Conservation (phyloP, 2,888 invertebrate species). For the Eudasyphora cyanicolor region DNA sequence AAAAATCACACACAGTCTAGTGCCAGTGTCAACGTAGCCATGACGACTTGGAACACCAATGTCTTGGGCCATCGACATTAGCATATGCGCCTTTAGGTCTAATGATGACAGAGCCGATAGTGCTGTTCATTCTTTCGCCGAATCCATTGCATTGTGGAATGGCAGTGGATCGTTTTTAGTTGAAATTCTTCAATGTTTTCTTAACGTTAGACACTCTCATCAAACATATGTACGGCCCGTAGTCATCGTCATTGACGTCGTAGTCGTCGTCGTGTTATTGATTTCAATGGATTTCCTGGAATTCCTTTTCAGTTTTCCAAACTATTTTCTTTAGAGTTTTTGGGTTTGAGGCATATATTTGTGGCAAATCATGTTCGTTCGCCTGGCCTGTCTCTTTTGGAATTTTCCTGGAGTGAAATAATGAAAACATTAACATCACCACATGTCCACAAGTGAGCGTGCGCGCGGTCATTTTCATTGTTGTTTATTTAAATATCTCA, state of each 20-base stretch:
- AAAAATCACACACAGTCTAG: neutral
- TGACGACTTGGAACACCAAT: slow-evolving; percentile 17
- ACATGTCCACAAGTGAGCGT: neutral
- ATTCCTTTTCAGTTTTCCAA: slow-evolving; percentile 29
- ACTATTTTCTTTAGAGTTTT: slow-evolving; percentile 44
- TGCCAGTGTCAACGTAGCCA: no score
- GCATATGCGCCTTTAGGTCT: slow-evolving; percentile 47
- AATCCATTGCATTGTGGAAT: neutral
- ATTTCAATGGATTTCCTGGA: slow-evolving; percentile 56
- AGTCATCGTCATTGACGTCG: no score
- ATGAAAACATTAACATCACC: slow-evolving; percentile 40
- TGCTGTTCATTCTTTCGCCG: neutral
- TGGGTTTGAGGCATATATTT: slow-evolving; percentile 16
- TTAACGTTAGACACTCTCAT: neutral
- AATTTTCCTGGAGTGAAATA: slow-evolving; percentile 22
- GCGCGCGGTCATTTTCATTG: neutral
- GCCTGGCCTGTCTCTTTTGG: neutral
- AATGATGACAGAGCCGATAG: slow-evolving; percentile 36
- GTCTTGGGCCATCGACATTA: slow-evolving; percentile 45
- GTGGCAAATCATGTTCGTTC: slow-evolving; percentile 50
- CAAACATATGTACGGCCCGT: no score
- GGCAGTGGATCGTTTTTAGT: neutral
- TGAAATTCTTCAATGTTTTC: slow-evolving; percentile 17
- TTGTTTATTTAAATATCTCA: slow-evolving; percentile 40
- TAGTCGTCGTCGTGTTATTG: slow-evolving; percentile 28